Conservation (phyloP, 2,113 vertebrate genomes). For the Heterotis niloticus region DNA sequence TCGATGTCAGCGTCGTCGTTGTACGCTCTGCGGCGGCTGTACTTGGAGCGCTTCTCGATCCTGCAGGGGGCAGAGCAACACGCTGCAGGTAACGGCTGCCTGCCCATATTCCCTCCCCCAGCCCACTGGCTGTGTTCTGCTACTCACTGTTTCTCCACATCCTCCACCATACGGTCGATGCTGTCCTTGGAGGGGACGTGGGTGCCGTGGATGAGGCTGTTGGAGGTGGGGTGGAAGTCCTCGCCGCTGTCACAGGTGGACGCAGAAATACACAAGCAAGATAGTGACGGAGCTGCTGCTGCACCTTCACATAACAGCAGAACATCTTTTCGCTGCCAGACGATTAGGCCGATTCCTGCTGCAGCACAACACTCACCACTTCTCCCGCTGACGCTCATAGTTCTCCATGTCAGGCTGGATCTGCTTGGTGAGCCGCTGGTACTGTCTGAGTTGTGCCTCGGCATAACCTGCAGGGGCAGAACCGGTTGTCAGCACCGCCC, state of each 20-base stretch:
- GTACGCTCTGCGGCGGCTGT: conserved; percentile 87
- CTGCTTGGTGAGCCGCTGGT: conserved; percentile 88
- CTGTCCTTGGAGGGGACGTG: conserved; percentile 83
- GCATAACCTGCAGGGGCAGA: conserved; percentile 74
- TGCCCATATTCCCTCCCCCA: too few species aligned
- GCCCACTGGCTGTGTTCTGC: neutral
- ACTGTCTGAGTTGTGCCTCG: conserved; percentile 91
- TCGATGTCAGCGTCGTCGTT: conserved; percentile 93
- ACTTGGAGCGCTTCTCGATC: conserved; percentile 90
- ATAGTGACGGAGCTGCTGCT: neutral
- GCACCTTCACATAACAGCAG: neutral
- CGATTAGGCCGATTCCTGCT: too few species aligned
- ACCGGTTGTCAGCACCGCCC: conserved; percentile 13
- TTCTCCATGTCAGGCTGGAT: conserved; percentile 87
- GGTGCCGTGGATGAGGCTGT: conserved; percentile 87
- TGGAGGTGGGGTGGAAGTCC: conserved; percentile 84
- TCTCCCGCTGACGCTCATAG: conserved; percentile 77
- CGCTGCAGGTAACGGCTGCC: too few species aligned
- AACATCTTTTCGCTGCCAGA: neutral
- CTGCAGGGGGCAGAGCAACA: conserved; percentile 50
- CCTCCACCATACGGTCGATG: conserved; percentile 87
- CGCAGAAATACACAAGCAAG: neutral
- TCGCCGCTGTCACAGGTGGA: conserved; percentile 70
- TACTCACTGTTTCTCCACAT: conserved; percentile 95
- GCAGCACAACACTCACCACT: conserved; percentile 63